These are phyloP conservation scores for Platysternon megacephalum DNA, from an alignment of 2,113 vertebrate species.

Conservation along the genomic window DNA sequence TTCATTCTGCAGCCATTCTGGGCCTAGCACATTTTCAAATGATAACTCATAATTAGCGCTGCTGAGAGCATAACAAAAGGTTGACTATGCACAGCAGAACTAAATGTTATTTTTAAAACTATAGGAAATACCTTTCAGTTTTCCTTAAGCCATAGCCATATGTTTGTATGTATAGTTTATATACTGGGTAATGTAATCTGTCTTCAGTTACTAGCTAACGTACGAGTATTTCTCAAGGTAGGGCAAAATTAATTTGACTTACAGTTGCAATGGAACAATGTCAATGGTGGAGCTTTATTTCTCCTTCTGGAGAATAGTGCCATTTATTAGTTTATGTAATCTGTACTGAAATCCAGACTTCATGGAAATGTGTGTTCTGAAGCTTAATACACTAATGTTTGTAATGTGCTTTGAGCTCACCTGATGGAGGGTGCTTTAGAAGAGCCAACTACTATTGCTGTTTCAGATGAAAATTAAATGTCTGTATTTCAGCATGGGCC, in stretches of 20 bases:
- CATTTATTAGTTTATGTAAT: neutral
- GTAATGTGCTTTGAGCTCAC: neutral
- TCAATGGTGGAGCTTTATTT: neutral
- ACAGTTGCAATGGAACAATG: neutral
- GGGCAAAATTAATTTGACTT: neutral
- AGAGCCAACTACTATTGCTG: neutral
- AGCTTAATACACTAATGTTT: neutral
- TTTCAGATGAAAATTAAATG: neutral
- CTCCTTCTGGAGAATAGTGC: neutral
- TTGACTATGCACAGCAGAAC: neutral
- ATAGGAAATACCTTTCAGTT: neutral
- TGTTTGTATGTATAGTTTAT: neutral
- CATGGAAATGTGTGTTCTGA: rapidly evolving
- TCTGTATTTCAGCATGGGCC: neutral
- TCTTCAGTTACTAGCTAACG: neutral
- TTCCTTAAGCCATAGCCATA: rapidly evolving
- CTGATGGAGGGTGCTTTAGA: rapidly evolving
- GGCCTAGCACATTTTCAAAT: neutral
- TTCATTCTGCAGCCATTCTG: neutral
- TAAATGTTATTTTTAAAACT: neutral
- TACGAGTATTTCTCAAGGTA: neutral
- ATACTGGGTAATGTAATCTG: neutral
- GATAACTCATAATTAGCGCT: rapidly evolving
- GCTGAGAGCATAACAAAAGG: neutral
- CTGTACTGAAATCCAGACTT: neutral